Percentiles rank a stretch among this genome's conserved stretches.
phyloP scores from a whole-genome alignment of 2,888 invertebrate species.

The Volucella bombylans region DNA sequence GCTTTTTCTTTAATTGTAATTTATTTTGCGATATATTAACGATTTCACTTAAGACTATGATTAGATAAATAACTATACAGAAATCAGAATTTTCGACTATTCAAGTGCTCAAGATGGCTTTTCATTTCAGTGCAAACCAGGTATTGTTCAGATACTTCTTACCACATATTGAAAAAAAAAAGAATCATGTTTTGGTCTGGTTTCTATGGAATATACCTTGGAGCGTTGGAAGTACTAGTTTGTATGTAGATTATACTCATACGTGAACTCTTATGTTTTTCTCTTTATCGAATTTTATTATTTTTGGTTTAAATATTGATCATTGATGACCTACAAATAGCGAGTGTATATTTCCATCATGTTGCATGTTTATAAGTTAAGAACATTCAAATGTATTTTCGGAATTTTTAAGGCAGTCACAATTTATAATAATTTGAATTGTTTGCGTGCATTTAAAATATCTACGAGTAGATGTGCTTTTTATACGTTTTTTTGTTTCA shows the following conservation, averaged over 20 bases:
- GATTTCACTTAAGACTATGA: background rate
- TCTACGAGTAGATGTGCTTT: no score
- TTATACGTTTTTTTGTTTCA: no score
- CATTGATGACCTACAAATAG: conserved; percentile 22
- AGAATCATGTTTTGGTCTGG: background rate
- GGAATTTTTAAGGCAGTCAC: background rate
- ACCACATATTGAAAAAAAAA: background rate
- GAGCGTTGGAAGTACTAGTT: no score
- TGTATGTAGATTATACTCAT: no score
- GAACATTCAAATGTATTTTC: background rate
- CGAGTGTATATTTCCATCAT: background rate
- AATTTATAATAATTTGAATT: background rate
- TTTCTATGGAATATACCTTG: conserved; percentile 40
- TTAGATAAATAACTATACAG: background rate
- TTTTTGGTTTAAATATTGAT: background rate
- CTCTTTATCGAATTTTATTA: background rate
- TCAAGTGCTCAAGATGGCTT: conserved; percentile 77
- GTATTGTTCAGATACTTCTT: conserved; percentile 75
- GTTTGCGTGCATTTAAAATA: background rate
- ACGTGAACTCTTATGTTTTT: conserved; percentile 10
- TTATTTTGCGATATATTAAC: background rate
- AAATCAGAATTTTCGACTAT: background rate
- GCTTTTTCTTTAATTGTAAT: conserved; percentile 27
- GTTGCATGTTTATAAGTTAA: background rate
- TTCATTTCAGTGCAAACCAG: conserved; percentile 82